Conservation (phyloP, 1,140 invertebrate genomes). For the Hermatobates lingyangjiaoensis region DNA sequence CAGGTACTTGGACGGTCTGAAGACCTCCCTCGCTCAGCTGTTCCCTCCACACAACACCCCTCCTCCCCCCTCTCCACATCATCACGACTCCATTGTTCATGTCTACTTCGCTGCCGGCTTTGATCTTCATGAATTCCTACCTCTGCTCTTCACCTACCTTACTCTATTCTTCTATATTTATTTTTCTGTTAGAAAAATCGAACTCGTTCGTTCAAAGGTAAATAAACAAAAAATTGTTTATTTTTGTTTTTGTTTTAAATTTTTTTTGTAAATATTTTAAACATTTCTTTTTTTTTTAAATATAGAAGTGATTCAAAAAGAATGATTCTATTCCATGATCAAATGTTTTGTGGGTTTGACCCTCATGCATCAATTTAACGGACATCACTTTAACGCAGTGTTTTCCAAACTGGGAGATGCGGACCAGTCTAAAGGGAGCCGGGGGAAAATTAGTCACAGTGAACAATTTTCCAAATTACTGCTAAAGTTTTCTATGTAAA, state of each 20-base stretch:
- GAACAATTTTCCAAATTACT: too few species aligned
- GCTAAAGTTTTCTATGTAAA: too few species aligned
- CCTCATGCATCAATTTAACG: too few species aligned
- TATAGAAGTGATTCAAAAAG: too few species aligned
- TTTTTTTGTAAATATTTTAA: too few species aligned
- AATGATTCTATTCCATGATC: too few species aligned
- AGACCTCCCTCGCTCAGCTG: constrained; percentile 40
- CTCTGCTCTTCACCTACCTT: constrained; percentile 63
- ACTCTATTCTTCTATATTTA: constrained; percentile 81
- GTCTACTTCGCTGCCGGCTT: constrained; percentile 75
- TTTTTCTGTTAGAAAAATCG: constrained; percentile 86
- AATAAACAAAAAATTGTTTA: neutral
- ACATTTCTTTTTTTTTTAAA: too few species aligned
- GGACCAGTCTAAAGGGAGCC: too few species aligned
- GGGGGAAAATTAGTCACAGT: too few species aligned
- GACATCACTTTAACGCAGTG: too few species aligned
- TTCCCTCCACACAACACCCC: constrained; percentile 45
- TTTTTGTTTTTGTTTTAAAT: neutral
- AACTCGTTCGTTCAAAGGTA: constrained; percentile 74
- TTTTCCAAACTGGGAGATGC: too few species aligned
- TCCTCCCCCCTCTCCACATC: constrained; percentile 15
- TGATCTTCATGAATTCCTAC: constrained; percentile 69
- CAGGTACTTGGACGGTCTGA: constrained; percentile 60
- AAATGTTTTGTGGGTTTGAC: too few species aligned
- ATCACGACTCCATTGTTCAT: constrained; percentile 27